Conservation (phyloP, 2,888 invertebrate species). For the Eristalis tenax region DNA sequence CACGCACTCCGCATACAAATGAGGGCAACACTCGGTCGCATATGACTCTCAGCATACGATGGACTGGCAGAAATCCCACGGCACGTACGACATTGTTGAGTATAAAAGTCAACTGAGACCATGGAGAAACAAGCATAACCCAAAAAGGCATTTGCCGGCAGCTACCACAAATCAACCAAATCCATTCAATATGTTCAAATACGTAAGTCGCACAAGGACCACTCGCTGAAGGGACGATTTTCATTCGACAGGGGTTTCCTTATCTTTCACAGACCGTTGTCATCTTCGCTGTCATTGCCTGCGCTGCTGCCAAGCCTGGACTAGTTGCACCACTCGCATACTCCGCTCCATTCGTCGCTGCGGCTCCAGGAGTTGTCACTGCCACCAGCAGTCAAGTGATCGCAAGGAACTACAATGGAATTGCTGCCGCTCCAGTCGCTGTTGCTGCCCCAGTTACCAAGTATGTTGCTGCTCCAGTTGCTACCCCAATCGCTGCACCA, state of each 20-base stretch:
- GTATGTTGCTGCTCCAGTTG: slow-evolving; percentile 74
- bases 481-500: slow-evolving; percentile 74
- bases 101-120: neutral
- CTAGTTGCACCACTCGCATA: slow-evolving; percentile 73
- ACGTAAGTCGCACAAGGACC: slow-evolving; percentile 3
- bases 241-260: neutral
- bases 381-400: slow-evolving; percentile 77
- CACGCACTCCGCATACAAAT: neutral
- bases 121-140: neutral
- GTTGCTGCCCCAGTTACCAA: slow-evolving; percentile 32
- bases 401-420: slow-evolving; percentile 76
- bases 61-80: neutral
- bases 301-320: slow-evolving; percentile 63
- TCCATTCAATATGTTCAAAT: slow-evolving; percentile 43
- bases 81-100: neutral
- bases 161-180: neutral
- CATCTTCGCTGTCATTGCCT: slow-evolving; percentile 54
- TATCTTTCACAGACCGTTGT: slow-evolving; percentile 37
- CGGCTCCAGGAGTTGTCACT: slow-evolving; percentile 74
- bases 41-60: neutral
- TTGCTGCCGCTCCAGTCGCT: slow-evolving; percentile 82
- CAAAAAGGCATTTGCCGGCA: neutral
- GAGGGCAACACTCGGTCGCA: neutral
- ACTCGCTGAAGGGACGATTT: neutral
- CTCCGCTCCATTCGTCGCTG: slow-evolving; percentile 59